A percentile compares a stretch with the other conserved stretches of the same genome.
Conservation (phyloP, 2,888 invertebrate species). For the Diploptera punctata region DNA sequence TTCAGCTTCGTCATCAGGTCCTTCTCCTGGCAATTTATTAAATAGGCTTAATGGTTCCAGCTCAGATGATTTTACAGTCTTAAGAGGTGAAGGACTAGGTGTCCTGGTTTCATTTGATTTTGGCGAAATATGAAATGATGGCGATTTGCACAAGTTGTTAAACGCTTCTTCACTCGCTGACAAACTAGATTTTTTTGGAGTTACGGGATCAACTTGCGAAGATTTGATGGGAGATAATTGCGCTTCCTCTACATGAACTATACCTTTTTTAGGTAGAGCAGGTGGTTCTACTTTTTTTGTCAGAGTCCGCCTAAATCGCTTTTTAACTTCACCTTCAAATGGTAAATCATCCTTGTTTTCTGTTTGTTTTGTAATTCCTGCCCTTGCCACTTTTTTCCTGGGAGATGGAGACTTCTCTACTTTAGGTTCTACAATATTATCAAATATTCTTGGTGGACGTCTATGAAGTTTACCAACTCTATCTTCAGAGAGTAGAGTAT, state of each 20-base stretch:
- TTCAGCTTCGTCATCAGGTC: slow-evolving; percentile 51
- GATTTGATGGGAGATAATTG: slow-evolving; percentile 30
- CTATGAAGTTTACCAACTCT: slow-evolving; percentile 14
- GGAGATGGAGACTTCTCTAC: slow-evolving; percentile 52
- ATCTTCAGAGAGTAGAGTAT: slow-evolving; percentile 17
- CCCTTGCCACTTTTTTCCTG: slow-evolving; percentile 52
- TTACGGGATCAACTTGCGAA: not conserved
- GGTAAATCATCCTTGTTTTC: slow-evolving; percentile 45
- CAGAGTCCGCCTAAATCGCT: slow-evolving; percentile 49
- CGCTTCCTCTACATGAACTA: slow-evolving; percentile 40
- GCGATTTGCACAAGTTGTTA: slow-evolving; percentile 59
- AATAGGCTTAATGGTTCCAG: slow-evolving; percentile 49
- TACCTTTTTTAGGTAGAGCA: slow-evolving; percentile 7
- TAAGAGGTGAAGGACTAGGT: not conserved
- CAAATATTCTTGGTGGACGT: slow-evolving; percentile 30
- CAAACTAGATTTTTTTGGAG: slow-evolving; percentile 40
- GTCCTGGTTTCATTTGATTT: slow-evolving; percentile 4
- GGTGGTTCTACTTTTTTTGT: slow-evolving; percentile 48
- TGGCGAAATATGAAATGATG: slow-evolving; percentile 58
- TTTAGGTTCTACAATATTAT: slow-evolving; percentile 34
- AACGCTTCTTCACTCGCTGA: slow-evolving; percentile 56
- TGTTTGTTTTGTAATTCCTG: slow-evolving; percentile 31
- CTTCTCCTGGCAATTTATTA: slow-evolving; percentile 53
- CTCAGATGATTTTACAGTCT: slow-evolving; percentile 27
- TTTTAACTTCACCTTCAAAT: slow-evolving; percentile 45